Evolutionary conservation across 2,113 vertebrate species (phyloP).

Genomic region (Rhegmatorhina hoffmannsi): DNA sequence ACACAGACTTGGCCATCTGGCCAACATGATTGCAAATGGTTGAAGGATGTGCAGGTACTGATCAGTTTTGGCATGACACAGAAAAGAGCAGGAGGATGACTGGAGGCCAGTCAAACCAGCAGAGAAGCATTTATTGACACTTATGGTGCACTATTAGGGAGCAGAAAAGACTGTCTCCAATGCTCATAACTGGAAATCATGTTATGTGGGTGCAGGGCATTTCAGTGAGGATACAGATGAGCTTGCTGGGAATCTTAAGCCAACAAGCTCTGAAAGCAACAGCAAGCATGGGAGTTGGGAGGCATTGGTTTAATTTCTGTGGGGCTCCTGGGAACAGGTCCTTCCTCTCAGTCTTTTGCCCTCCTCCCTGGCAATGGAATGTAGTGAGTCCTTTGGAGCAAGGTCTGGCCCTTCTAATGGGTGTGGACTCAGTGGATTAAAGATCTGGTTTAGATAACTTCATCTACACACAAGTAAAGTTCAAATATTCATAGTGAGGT

Average conservation of each 20-base stretch:
- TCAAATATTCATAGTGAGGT: neutral
- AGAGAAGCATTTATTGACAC: rapidly evolving
- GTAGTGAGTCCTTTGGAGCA: neutral
- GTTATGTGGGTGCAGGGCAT: neutral
- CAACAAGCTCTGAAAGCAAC: neutral
- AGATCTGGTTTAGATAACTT: neutral
- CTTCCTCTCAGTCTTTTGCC: neutral
- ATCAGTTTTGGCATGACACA: neutral
- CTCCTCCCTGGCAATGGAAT: neutral
- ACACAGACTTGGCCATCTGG: neutral
- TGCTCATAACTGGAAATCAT: rapidly evolving
- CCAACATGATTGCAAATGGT: neutral
- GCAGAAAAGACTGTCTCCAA: neutral
- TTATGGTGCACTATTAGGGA: rapidly evolving
- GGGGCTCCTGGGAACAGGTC: neutral
- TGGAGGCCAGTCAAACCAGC: neutral
- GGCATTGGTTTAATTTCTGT: neutral
- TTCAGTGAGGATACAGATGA: neutral
- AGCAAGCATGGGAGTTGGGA: neutral
- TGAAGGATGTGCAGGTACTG: neutral
- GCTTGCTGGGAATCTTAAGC: neutral
- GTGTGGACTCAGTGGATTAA: neutral
- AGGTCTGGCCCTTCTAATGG: neutral
- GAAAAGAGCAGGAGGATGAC: neutral
- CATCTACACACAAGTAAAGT: neutral